Evolutionary conservation across 2,888 invertebrate species (phyloP), one percentile per base, ranked within the genome.

Genomic region (Flexamia atlantica): DNA sequence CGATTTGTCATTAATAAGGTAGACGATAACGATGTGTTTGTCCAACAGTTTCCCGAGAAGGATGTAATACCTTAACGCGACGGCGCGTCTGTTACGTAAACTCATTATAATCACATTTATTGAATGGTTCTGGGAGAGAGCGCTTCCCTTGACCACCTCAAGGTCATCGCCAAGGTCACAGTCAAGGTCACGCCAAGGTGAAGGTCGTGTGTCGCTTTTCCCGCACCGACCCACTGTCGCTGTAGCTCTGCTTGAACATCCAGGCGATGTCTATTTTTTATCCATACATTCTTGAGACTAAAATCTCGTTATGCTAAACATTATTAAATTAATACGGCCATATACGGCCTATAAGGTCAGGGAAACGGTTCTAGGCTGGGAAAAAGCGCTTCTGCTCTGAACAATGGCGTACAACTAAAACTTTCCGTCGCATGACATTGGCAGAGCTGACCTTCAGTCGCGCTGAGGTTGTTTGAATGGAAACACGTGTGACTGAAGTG

Each of bases 31-130:
- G 36, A 36, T n/a, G 9, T 9, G 9, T 36, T 36, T 36, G 36
- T 36, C 9, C 5, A 36, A 36, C 36, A 36, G 36, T 9, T 36
- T 36, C 36, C 36, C 36, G 36, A 9, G 36, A 36, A 36, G 36
- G 36, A 36, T 9, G 36, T 9, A 36, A 7, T 36, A 36, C 9
- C 36, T 20, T 23, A 2, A 23, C 53, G 20, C 23, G 53, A 20
- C 53, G 53, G 10, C 53, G 53, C 14, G 10, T 20, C 53, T 28
- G 28, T 64, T 64, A 28, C 64, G 64, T 30, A 28, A 64, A 3
- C 64, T 64, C 64, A 64, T 64, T 64, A 64, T 28, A 28, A 64
- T 64, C 28, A 64, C 30, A 64, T 64, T 64, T 64, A 30, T 64
- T 64, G 64, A 64, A 64, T 64, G 64, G 53, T 53, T 64, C 28